Percentiles rank a stretch among this genome's conserved stretches.
Evolutionary conservation across 2,888 invertebrate species (phyloP).

Genomic region (Parasteatoda lunata): DNA sequence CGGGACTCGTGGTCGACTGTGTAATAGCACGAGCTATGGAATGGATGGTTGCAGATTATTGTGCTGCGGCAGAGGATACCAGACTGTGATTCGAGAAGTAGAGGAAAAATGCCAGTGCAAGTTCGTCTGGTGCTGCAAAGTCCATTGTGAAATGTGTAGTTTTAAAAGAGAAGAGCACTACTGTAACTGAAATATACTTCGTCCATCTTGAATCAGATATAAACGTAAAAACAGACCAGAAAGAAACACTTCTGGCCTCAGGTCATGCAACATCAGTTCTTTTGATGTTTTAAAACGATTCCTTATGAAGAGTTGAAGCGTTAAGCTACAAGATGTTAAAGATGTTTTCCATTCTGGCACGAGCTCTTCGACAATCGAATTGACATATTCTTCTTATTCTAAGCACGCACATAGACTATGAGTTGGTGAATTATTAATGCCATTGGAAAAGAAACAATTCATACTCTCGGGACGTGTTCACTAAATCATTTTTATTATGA

Average conservation of each 20-base stretch:
- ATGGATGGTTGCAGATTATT: slow-evolving; percentile 89
- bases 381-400: slow-evolving; percentile 17
- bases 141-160: slow-evolving; percentile 87
- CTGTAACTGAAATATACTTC: slow-evolving; percentile 81
- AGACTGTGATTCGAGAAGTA: slow-evolving; percentile 86
- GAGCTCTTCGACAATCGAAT: slow-evolving; percentile 45
- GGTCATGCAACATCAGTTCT: background rate
- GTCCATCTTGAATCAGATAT: slow-evolving; percentile 30
- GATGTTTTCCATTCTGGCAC: slow-evolving; percentile 12
- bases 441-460: background rate
- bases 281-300: background rate
- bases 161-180: slow-evolving; percentile 87
- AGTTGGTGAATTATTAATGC: slow-evolving; percentile 7
- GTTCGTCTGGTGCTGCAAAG: slow-evolving; percentile 93
- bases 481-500: background rate
- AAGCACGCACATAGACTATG: slow-evolving; percentile 30
- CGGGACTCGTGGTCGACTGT: slow-evolving; percentile 87
- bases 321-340: slow-evolving; percentile 13
- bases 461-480: no score
- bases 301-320: background rate
- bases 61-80: slow-evolving; percentile 92
- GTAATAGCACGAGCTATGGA: slow-evolving; percentile 88
- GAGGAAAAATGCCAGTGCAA: slow-evolving; percentile 91
- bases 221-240: background rate
- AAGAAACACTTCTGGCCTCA: slow-evolving; percentile 11